A percentile compares a stretch with the other conserved stretches of the same genome.
phyloP scores from a whole-genome alignment of 2,888 invertebrate species.

The Hydriomena furcata region DNA sequence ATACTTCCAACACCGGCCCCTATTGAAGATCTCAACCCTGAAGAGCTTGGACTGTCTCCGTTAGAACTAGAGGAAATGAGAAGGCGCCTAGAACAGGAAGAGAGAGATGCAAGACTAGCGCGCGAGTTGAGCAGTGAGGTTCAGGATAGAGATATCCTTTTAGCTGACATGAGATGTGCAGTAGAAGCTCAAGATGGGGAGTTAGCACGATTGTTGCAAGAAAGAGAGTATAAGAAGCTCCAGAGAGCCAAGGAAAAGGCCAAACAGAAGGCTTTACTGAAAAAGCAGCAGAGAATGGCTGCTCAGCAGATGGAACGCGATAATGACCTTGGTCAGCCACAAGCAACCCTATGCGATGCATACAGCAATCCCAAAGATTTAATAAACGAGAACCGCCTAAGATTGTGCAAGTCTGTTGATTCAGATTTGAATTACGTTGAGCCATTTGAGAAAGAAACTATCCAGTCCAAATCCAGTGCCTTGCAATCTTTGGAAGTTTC shows the following conservation, averaged over 20 bases:
- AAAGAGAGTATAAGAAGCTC: slow-evolving; percentile 75
- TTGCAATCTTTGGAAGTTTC: slow-evolving; percentile 70
- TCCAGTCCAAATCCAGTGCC: slow-evolving; percentile 77
- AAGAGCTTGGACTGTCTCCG: slow-evolving; percentile 69
- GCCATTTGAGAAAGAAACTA: slow-evolving; percentile 77
- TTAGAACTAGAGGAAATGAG: slow-evolving; percentile 70
- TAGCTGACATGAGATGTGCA: slow-evolving; percentile 76
- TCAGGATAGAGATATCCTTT: slow-evolving; percentile 63
- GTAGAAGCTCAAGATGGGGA: slow-evolving; percentile 79
- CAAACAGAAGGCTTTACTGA: slow-evolving; percentile 71
- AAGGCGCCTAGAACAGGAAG: slow-evolving; percentile 70
- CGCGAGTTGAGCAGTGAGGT: slow-evolving; percentile 66
- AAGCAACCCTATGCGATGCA: slow-evolving; percentile 71
- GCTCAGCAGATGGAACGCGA: slow-evolving; percentile 42
- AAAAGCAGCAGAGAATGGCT: slow-evolving; percentile 69
- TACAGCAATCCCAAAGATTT: slow-evolving; percentile 76
- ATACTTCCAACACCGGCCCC: slow-evolving; percentile 30
- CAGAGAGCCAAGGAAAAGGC: slow-evolving; percentile 78
- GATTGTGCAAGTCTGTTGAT: slow-evolving; percentile 76
- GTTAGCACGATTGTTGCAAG: slow-evolving; percentile 70
- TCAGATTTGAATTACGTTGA: slow-evolving; percentile 78
- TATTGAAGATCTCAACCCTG: slow-evolving; percentile 53
- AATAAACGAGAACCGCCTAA: slow-evolving; percentile 65
- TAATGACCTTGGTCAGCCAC: slow-evolving; percentile 41
- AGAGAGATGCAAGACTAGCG: slow-evolving; percentile 69